Conservation (phyloP, 2,113 vertebrate genomes). For the Cyprinodon brontotheroides region DNA sequence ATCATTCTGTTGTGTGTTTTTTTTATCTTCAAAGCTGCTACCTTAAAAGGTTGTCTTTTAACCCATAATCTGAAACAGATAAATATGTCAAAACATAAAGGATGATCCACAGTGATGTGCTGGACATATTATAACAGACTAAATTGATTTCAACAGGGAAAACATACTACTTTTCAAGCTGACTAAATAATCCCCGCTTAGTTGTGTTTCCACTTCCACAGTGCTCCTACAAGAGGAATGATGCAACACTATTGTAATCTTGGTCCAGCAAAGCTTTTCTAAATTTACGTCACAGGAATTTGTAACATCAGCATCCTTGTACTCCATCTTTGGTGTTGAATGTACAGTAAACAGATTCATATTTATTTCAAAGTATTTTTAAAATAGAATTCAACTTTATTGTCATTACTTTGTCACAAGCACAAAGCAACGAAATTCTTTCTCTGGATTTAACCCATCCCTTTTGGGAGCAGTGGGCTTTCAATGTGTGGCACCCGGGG, state of each 20-base stretch:
- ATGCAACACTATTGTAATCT: neutral
- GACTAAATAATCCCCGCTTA: neutral
- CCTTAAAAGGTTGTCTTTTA: neutral
- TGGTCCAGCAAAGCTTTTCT: neutral
- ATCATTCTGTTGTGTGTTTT: neutral
- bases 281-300: neutral
- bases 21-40: neutral
- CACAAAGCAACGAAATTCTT: too few species aligned
- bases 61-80: too few species aligned
- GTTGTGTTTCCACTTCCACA: neutral
- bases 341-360: neutral
- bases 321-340: neutral
- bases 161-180: conserved; percentile 1
- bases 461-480: too few species aligned
- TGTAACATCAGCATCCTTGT: neutral
- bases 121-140: too few species aligned
- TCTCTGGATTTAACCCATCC: too few species aligned
- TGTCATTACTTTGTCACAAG: too few species aligned
- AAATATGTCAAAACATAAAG: too few species aligned
- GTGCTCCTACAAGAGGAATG: neutral
- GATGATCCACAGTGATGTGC: neutral
- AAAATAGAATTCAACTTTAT: neutral
- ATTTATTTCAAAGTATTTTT: neutral
- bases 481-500: too few species aligned
- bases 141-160: neutral